Evolutionary conservation across 2,797 vertebrate genomes (phyloP), one percentile per base, ranked within the genome.

Genomic region (Adelosebastes latens): DNA sequence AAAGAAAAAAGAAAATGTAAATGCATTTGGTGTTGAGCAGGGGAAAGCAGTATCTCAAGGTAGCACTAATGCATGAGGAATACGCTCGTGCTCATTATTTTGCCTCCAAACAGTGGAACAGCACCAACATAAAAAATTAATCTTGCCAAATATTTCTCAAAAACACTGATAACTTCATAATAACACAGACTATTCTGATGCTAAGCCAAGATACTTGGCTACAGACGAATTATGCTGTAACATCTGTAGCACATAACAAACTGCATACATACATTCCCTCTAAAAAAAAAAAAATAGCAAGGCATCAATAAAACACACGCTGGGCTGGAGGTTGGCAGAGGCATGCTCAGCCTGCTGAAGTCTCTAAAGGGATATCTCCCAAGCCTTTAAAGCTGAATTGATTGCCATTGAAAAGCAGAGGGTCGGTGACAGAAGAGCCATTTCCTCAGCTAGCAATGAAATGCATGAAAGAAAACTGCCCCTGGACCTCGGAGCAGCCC

Each of bases 341-440:
- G 75, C 68, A 27, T 52, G 55, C 69, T 81, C 53, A 46, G 79
- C 69, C 79, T 73, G 72, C 75, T 29, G 22, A 80, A 78, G 83
- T 81, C 62, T 90, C 74, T 53, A 63, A 87, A 85, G 84, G 80
- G 80, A 85, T 75, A 89, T 85, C 81, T 88, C 80, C 31, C 29
- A 8, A 59, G 68, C 87, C 85, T 92, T 91, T 89, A 85, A 86
- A 90, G 91, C 84, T 86, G 90, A 94, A 95, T 91, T 93, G 92
- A 93, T 94, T 93, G 93, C 80, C 89, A 93, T 88, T 94, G 87
- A 91, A 86, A 95, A 93, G 90, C 87, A 87, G 85, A 85, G 60
- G 72, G 34, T 52, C 80, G 71, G 85, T 90, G 93, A 89, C 88
- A 90, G 79, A 65, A 86, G 84, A 82, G 75, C 81, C 60, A 84